A percentile compares a stretch with the other conserved stretches of the same genome.
Evolutionary conservation across 2,113 vertebrate genomes (phyloP).

Genomic region (Nematolebias whitei): DNA sequence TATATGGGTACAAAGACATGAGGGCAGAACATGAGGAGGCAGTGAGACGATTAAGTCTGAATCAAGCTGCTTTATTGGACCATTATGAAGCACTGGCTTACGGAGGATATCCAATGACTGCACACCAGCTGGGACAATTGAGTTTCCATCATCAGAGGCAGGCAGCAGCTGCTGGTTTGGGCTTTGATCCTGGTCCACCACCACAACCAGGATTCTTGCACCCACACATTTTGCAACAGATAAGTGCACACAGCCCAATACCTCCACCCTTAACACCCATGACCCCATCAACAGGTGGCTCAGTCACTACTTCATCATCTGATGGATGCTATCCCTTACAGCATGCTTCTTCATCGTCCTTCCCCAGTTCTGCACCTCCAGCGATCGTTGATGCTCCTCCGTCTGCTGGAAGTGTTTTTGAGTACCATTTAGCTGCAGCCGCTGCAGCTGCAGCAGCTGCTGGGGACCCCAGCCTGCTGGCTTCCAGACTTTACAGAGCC

Average conservation of each 20-base stretch:
- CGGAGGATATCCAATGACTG: conserved; percentile 74
- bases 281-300: conserved; percentile 31
- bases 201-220: conserved; percentile 86
- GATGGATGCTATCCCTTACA: conserved; percentile 83
- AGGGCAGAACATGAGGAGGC: conserved; percentile 87
- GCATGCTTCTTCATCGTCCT: conserved; percentile 76
- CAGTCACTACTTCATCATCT: conserved; percentile 39
- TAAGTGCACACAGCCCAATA: conserved; percentile 63
- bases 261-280: conserved; percentile 55
- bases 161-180: conserved; percentile 81
- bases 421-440: conserved; percentile 88
- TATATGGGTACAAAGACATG: conserved; percentile 84
- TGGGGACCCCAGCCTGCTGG: conserved; percentile 78
- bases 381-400: conserved; percentile 79
- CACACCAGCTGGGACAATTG: conserved; percentile 76
- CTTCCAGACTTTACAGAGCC: conserved; percentile 83
- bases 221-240: conserved; percentile 71
- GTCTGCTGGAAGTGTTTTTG: conserved; percentile 85
- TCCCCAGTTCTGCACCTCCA: conserved; percentile 90
- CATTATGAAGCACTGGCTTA: conserved; percentile 82
- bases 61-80: conserved; percentile 86
- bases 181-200: conserved; percentile 80
- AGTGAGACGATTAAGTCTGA: conserved; percentile 86
- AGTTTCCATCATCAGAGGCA: conserved; percentile 81
- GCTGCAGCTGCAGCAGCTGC: conserved; percentile 63